A percentile compares a stretch with the other conserved stretches of the same genome.
These are phyloP conservation scores for Amblyteles armatorius DNA, from an alignment of 2,888 invertebrate species.

Conservation along the genomic window DNA sequence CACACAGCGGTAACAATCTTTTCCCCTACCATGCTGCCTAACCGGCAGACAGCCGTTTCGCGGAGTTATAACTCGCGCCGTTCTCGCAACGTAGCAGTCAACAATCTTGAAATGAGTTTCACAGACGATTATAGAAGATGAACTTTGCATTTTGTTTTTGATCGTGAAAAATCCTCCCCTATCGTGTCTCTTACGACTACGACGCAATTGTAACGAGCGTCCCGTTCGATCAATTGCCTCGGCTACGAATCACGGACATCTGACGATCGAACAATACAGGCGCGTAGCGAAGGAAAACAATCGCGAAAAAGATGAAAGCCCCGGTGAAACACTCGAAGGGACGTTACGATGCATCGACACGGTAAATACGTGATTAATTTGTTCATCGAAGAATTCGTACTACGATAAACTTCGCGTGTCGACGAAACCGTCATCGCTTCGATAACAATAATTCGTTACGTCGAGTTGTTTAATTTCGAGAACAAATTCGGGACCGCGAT, in stretches of 20 bases:
- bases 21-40: slow-evolving; percentile 21
- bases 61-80: background rate
- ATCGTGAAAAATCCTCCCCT: background rate
- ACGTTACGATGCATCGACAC: slow-evolving; percentile 40
- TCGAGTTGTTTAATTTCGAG: background rate
- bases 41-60: background rate
- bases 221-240: slow-evolving; percentile 4
- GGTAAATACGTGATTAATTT: slow-evolving; percentile 57
- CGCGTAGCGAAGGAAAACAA: slow-evolving; percentile 6
- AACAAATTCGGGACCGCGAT: background rate
- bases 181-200: background rate
- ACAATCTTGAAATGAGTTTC: background rate
- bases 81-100: background rate
- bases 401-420: slow-evolving; percentile 54
- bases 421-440: background rate
- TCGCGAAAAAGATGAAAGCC: slow-evolving; percentile 50
- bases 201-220: background rate
- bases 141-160: slow-evolving; percentile 8
- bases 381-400: slow-evolving; percentile 65
- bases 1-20: background rate
- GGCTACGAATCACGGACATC: background rate
- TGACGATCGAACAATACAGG: background rate
- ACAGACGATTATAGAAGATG: background rate
- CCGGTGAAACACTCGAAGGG: slow-evolving; percentile 32
- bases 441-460: background rate